Conservation (phyloP, 1,140 invertebrate species). For the Mercenaria mercenaria region DNA sequence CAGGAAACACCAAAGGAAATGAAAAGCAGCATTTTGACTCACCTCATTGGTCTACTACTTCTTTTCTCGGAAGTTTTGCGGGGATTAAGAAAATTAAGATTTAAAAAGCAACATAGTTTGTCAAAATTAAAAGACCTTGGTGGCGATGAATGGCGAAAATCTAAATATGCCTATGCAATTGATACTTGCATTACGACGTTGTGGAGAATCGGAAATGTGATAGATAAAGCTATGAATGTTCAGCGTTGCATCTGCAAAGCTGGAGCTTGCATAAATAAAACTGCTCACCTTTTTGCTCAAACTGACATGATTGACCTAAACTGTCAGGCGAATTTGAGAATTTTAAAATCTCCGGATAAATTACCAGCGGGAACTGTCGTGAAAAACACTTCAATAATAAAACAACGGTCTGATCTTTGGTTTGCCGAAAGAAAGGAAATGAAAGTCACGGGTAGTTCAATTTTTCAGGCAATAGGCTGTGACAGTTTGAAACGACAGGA, state of each 20-base stretch:
- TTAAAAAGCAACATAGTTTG: not conserved
- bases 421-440: conserved; percentile 16
- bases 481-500: conserved; percentile 39
- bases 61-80: not conserved
- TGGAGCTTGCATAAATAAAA: not conserved
- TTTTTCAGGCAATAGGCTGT: conserved; percentile 36
- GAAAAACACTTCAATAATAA: not conserved
- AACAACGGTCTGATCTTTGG: conserved; percentile 59
- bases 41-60: too few relatives aligned
- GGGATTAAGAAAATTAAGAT: not conserved
- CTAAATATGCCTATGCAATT: conserved; percentile 57
- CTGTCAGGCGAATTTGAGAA: not conserved
- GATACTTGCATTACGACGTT: conserved; percentile 50
- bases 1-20: not conserved
- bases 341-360: not conserved
- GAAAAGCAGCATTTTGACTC: too few relatives aligned
- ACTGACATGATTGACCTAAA: not conserved
- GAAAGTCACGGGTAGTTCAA: conserved; percentile 61
- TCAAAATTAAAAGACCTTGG: not conserved
- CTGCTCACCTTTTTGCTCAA: not conserved
- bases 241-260: not conserved
- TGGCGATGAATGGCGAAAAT: conserved; percentile 38
- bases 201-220: conserved; percentile 49
- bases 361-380: not conserved
- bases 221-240: not conserved